A percentile compares a stretch with the other conserved stretches of the same genome.
These are phyloP conservation scores for Ferrisia virgata DNA, from an alignment of 2,888 invertebrate species.

Conservation along the genomic window DNA sequence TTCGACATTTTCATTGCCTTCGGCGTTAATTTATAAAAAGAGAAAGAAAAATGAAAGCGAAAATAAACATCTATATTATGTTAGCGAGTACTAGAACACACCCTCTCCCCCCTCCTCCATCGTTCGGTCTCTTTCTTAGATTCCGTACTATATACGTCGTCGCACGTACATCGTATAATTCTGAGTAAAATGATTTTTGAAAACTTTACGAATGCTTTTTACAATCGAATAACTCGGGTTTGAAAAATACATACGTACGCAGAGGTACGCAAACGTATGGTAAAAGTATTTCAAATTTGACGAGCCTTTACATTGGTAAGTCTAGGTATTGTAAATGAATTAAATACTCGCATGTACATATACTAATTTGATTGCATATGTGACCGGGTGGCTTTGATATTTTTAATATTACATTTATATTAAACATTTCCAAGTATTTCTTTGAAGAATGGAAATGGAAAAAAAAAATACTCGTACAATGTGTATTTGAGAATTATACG, in stretches of 20 bases:
- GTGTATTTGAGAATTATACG: background rate
- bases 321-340: background rate
- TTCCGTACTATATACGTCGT: background rate
- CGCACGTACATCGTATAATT: background rate
- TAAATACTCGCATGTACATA: too few species aligned
- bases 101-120: too few species aligned
- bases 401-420: background rate
- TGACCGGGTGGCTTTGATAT: background rate
- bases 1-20: background rate
- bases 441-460: background rate
- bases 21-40: background rate
- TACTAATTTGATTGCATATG: background rate
- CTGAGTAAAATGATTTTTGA: background rate
- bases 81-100: too few species aligned
- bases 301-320: background rate
- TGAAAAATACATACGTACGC: too few species aligned
- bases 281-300: background rate
- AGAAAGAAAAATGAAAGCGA: background rate
- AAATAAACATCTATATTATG: background rate
- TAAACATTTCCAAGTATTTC: background rate
- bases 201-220: background rate
- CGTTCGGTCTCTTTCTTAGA: too few species aligned
- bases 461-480: too few species aligned
- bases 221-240: background rate
- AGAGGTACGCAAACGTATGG: background rate